Evolutionary conservation across 2,113 vertebrate species (phyloP), one percentile per base, ranked within the genome.

Genomic region (Indicator indicator): DNA sequence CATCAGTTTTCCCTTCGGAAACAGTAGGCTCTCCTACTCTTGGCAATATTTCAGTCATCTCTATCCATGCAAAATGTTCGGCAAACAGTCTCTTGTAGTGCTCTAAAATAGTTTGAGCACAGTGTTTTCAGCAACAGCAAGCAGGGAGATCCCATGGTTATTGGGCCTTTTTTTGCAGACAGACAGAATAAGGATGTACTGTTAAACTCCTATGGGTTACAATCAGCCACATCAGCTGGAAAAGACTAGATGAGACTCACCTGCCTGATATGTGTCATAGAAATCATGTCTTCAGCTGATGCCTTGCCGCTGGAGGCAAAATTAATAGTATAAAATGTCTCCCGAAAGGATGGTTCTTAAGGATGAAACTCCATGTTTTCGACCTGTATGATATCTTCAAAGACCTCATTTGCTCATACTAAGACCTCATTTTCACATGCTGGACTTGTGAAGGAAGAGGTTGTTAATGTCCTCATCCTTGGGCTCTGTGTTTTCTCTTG

Each of bases 271-370:
- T 5, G 7, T 73, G 88, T 73, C 78, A 91, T 2, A 73, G 63
- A 93, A 96, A 88, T 91, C 55, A 40, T 10, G 8, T 73, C 68
- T 91, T 85, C 82, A 76, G 55, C n/a, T 91, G n/a, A 80, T 50
- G 55, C 30, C 46, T 85, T 89, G 78, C 83, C 63, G 73, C 52
- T 58, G 72, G 75, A 95, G 75, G 59, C n/a, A 73, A 83, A 87
- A 44, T 14, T 18, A 94, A 67, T 32, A 15, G 5, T 10, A 79
- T 23, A 20, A 76, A 82, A 63, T 2, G 1, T 67, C 59, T 91
- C 14, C 63, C 80, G 50, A 73, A 94, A 73, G 21, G 11, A 12
- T 4, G 2, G 9, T 20, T 85, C 55, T 67, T 48, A 28, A 52
- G 32, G 11, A 86, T 59, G 46, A 60, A 81, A 55, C 2, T 59